Conservation (phyloP, 2,888 invertebrate genomes). For the Zele albiditarsus region DNA sequence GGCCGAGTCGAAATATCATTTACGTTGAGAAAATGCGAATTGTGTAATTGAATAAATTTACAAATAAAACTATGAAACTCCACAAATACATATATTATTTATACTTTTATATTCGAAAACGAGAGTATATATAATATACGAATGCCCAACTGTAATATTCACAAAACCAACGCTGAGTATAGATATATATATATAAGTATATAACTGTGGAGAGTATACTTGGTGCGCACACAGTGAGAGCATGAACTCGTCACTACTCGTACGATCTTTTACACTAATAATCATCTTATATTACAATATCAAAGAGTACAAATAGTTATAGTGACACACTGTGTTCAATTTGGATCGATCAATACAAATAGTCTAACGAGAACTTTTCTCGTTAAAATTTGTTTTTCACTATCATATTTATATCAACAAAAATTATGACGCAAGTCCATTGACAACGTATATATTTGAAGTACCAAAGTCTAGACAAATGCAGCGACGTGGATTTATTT, state of each 20-base stretch:
- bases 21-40: slow-evolving; percentile 62
- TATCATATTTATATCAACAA: too few species aligned
- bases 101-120: background rate
- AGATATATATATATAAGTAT: slow-evolving; percentile 8
- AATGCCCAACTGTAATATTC: slow-evolving; percentile 35
- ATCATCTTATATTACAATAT: slow-evolving; percentile 30
- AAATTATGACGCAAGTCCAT: slow-evolving; percentile 8
- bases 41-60: slow-evolving; percentile 66
- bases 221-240: slow-evolving; percentile 24
- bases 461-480: background rate
- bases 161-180: slow-evolving; percentile 21
- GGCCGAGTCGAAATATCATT: slow-evolving; percentile 65
- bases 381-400: background rate
- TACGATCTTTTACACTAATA: slow-evolving; percentile 35
- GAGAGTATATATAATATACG: background rate
- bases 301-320: slow-evolving; percentile 29
- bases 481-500: slow-evolving; percentile 23
- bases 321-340: slow-evolving; percentile 18
- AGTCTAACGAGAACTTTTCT: background rate
- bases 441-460: background rate
- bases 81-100: slow-evolving; percentile 26
- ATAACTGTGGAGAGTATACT: slow-evolving; percentile 21
- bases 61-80: slow-evolving; percentile 53
- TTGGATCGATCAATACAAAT: background rate
- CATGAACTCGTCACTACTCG: slow-evolving; percentile 31